Conservation (phyloP, 2,888 invertebrate species). For the Altica lythri region DNA sequence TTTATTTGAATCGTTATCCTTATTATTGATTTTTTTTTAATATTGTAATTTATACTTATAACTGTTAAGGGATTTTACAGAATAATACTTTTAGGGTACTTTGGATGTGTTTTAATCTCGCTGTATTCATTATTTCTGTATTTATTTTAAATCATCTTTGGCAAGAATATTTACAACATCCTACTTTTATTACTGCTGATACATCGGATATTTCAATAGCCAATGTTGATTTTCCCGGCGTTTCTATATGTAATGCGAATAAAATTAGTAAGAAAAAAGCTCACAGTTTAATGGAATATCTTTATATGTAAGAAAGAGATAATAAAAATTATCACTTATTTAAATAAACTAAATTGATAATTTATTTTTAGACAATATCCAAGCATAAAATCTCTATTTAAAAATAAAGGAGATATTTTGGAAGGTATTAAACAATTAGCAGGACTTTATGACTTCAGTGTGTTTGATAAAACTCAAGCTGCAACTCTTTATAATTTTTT, state of each 20-base stretch:
- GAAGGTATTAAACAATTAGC: slow-evolving; percentile 44
- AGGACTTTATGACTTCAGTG: slow-evolving; percentile 45
- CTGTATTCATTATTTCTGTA: slow-evolving; percentile 25
- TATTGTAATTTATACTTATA: too few relatives aligned
- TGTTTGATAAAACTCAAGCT: slow-evolving; percentile 16
- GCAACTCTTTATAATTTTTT: slow-evolving; percentile 37
- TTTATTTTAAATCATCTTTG: slow-evolving; percentile 30
- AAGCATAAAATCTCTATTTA: slow-evolving; percentile 22
- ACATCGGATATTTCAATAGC: slow-evolving; percentile 61
- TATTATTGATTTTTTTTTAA: too few relatives aligned
- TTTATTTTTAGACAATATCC: neutral
- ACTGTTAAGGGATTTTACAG: too few relatives aligned
- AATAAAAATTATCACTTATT: neutral
- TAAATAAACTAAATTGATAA: too few relatives aligned
- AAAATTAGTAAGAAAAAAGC: slow-evolving; percentile 61
- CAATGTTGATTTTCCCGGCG: slow-evolving; percentile 66
- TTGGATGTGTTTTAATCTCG: slow-evolving; percentile 35
- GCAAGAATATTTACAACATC: slow-evolving; percentile 45
- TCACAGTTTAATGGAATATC: slow-evolving; percentile 47
- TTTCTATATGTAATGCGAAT: slow-evolving; percentile 67
- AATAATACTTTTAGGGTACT: slow-evolving; percentile 32
- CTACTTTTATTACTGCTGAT: slow-evolving; percentile 59
- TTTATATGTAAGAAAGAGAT: slow-evolving; percentile 53
- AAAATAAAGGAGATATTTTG: slow-evolving; percentile 22
- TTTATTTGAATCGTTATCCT: too few relatives aligned